A percentile compares a stretch with the other conserved stretches of the same genome.
Conservation (phyloP, 2,888 invertebrate genomes). For the Drosophila emarginata region DNA sequence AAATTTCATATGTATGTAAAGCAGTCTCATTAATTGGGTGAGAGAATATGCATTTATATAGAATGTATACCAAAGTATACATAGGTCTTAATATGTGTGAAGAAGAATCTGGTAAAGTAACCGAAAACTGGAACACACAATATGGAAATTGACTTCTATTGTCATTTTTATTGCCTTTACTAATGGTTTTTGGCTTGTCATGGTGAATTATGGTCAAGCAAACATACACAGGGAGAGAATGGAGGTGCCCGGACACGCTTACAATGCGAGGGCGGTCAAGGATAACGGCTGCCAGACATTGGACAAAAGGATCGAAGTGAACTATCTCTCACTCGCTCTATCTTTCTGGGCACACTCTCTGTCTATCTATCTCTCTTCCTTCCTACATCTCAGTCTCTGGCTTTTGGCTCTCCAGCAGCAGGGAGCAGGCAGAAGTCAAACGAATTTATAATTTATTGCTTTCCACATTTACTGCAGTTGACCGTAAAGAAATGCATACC, state of each 20-base stretch:
- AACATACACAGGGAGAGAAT: conserved; percentile 36
- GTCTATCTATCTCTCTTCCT: neutral
- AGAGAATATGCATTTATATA: conserved; percentile 4
- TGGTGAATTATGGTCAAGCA: conserved; percentile 68
- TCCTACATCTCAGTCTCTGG: conserved; percentile 2
- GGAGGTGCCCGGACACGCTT: conserved; percentile 60
- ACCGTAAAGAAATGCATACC: conserved; percentile 57
- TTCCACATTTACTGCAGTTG: conserved; percentile 71
- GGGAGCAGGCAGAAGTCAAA: conserved; percentile 69
- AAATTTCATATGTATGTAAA: conserved; percentile 34
- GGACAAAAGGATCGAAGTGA: conserved; percentile 37
- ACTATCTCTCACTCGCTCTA: conserved; percentile 26
- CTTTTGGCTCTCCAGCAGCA: conserved; percentile 34
- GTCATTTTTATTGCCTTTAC: conserved; percentile 76
- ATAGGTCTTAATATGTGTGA: conserved; percentile 20
- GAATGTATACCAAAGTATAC: conserved; percentile 6
- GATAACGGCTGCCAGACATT: conserved; percentile 57
- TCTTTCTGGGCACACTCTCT: conserved; percentile 28
- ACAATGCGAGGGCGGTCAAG: conserved; percentile 72
- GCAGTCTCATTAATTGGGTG: conserved; percentile 61
- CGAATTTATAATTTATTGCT: conserved; percentile 75
- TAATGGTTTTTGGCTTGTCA: conserved; percentile 77
- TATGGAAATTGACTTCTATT: conserved; percentile 77
- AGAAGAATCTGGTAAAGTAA: conserved; percentile 48
- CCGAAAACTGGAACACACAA: conserved; percentile 55